Percentiles rank a stretch among this genome's conserved stretches.
Evolutionary conservation across 2,797 vertebrate species (phyloP).

Genomic region (Vespertilio murinus): DNA sequence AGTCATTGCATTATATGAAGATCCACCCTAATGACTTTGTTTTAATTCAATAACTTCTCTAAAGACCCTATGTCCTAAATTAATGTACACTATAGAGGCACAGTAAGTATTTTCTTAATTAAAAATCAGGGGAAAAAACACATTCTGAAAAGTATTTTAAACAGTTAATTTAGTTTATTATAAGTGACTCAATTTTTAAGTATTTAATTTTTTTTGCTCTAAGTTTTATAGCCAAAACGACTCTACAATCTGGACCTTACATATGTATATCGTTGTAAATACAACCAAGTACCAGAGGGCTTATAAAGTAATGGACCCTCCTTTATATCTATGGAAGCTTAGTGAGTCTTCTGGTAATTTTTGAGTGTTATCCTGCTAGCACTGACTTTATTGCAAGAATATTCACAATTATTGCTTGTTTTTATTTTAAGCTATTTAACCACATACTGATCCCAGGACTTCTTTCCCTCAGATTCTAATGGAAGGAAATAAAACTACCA

Average conservation of each 20-base stretch:
- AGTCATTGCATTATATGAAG: not conserved
- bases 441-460: not conserved
- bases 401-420: not conserved
- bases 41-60: conserved; percentile 32
- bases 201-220: not conserved
- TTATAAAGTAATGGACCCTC: not conserved
- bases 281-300: not conserved
- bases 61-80: not conserved
- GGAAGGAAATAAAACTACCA: conserved; percentile 56
- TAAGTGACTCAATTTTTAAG: conserved; percentile 42
- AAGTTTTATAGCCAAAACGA: conserved; percentile 31
- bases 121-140: not conserved
- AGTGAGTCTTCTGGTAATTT: not conserved
- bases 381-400: not conserved
- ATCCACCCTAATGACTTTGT: not conserved
- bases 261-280: not conserved
- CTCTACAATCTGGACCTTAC: not conserved
- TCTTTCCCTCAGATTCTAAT: conserved; percentile 56
- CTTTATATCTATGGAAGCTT: not conserved
- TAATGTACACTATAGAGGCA: not conserved
- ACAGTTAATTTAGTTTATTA: not conserved
- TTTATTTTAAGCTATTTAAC: conserved; percentile 54
- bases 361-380: not conserved
- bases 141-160: not conserved
- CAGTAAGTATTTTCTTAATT: conserved; percentile 43